Conservation (phyloP, 2,888 invertebrate species). For the Germaria angustata region DNA sequence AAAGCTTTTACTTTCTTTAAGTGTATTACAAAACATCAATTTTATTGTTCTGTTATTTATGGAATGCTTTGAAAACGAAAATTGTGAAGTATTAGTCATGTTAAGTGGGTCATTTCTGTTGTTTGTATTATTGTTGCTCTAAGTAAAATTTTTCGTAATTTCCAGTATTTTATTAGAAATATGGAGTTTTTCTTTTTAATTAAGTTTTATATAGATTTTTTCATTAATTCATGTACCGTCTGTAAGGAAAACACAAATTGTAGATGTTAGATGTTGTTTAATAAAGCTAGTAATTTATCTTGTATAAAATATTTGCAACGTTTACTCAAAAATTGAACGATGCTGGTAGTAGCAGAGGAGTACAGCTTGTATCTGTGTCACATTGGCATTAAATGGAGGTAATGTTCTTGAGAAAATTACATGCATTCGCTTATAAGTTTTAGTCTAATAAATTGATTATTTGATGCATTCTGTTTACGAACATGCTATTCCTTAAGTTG, state of each 20-base stretch:
- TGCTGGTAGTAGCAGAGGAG: too few species aligned
- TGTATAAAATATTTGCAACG: too few species aligned
- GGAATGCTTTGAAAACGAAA: neutral
- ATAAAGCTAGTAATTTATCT: too few species aligned
- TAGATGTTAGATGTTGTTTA: too few species aligned
- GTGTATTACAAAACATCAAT: neutral
- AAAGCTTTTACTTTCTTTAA: neutral
- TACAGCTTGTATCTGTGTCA: too few species aligned
- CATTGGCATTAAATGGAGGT: too few species aligned
- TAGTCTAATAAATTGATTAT: too few species aligned
- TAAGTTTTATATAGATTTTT: neutral
- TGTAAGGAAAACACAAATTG: neutral
- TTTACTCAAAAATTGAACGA: too few species aligned
- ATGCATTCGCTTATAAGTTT: too few species aligned
- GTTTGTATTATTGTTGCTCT: neutral
- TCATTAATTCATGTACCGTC: neutral
- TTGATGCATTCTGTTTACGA: too few species aligned
- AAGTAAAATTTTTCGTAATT: neutral
- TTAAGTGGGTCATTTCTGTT: conserved; percentile 2
- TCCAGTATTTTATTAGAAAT: neutral
- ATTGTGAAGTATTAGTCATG: conserved; percentile 11
- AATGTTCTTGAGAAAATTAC: too few species aligned
- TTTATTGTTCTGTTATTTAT: neutral
- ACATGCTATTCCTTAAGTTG: too few species aligned
- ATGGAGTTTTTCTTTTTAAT: neutral